Base-by-base conservation (phyloP, 1,140 invertebrate genomes). In the Oryzaephilus surinamensis region DNA sequence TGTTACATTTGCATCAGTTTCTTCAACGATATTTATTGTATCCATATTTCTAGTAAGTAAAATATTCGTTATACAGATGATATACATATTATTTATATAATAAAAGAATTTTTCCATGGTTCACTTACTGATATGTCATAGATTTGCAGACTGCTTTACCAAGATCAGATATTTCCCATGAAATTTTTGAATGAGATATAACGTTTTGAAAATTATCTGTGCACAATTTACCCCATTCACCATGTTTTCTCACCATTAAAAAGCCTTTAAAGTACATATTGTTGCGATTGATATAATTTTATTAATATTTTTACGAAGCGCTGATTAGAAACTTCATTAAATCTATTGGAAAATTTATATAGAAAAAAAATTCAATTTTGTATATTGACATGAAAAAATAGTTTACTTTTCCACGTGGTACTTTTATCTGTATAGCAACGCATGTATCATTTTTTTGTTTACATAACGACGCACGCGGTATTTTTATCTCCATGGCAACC, bases 201-300 rank as follows among this genome's bases (percentile, higher is more conserved):
- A 73, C 66, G 28, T 74, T 68, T 24, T 69, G 66, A 48, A 80
- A 76, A 33, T 73, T 79, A 41, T 81, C 73, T 11, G 79, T 65
- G 49, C 84, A 89, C 2, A 87, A 60, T 60, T 84, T 81, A 0
- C 83, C 83, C 84, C 84, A 87, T 17, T 72, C 62, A 0, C 84
- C 84, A 51, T 78, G 72, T 55, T 83, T 83, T 16, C 79, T 58
- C 0, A 85, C 72, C 69, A 79, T 79, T 2, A 87, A 63, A 47
- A 73, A 81, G 10, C 82, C 81, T 67, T n/a, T n/a, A n/a, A n/a
- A n/a, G n/a, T n/a, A n/a, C n/a, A n/a, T n/a, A n/a, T n/a, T n/a
- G n/a, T n/a, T n/a, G n/a, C n/a, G n/a, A n/a, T n/a, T n/a, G n/a
- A n/a, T n/a, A n/a, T n/a, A n/a, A n/a, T n/a, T n/a, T n/a, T n/a